Conservation (phyloP, 2,888 invertebrate genomes). For the Phragmatobia fuliginosa region DNA sequence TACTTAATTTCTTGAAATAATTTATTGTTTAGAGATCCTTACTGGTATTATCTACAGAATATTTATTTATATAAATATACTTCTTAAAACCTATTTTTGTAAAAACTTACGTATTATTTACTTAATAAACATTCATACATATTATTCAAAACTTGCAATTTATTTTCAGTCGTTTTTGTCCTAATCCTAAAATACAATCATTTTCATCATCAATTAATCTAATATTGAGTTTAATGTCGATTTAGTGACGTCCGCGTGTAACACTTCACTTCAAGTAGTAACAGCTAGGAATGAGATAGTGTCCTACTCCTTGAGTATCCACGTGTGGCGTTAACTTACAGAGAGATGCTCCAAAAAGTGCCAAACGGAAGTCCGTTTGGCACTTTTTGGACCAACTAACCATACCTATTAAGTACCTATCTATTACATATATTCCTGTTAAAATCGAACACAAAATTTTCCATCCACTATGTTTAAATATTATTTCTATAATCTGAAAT, state of each 20-base stretch:
- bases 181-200: conserved; percentile 13
- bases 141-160: not conserved
- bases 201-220: too few species aligned
- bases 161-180: conserved; percentile 37
- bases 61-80: conserved; percentile 1
- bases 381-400: too few species aligned
- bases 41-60: conserved; percentile 17
- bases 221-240: not conserved
- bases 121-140: not conserved
- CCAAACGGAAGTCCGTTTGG: too few species aligned
- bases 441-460: too few species aligned
- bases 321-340: too few species aligned
- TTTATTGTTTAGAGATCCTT: conserved; percentile 24
- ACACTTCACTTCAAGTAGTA: not conserved
- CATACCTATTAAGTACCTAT: too few species aligned
- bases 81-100: not conserved
- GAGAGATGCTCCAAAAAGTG: not conserved
- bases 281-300: not conserved
- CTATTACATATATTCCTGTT: too few species aligned
- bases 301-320: not conserved
- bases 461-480: too few species aligned
- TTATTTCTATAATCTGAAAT: too few species aligned
- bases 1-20: conserved; percentile 15
- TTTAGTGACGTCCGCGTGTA: not conserved
- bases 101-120: not conserved